Evolutionary conservation across 2,113 vertebrate genomes (phyloP), one percentile per base, ranked within the genome.

Genomic region (Labeo rohita): DNA sequence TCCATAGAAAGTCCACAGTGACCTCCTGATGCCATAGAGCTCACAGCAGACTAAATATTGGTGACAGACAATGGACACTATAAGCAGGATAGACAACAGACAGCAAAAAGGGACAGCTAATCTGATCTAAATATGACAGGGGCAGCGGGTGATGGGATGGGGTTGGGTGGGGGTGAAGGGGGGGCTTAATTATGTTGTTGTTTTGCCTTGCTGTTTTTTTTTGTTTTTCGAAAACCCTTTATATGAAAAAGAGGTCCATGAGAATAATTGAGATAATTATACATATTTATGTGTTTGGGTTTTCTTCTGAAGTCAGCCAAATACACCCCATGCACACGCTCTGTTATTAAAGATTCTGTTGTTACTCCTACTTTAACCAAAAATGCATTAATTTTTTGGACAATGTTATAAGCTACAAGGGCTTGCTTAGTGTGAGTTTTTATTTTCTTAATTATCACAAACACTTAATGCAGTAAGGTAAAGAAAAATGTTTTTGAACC

Each of bases 81-180:
- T 88, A 78, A 84, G 72, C 54, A 47, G 79, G 61, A 85, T 49
- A 86, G 82, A 89, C 83, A 90, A 84, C 87, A 87, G 79, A 63
- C 85, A 68, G 84, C 70, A 65, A 43, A 61, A 70, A 87, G 75
- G 77, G 78, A 59, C 47, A 81, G 80, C 80, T 90, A 89, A 91
- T 90, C 81, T 87, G 78, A 88, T 88, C 76, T 85, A 36, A 82
- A 89, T 85, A 87, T 85, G 85, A 80, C 87, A 87, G 54, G 73
- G 76, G 21, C 13, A 59, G 63, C 47, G 78, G 28, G 43, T 12
- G 61, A 13, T 61, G 66, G 80, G 54, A 49, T 74, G 63, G 75
- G 72, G 18, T 39, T 52, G 43, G 18, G 63, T 43, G 47, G 15
- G 43, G 47, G 80, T 34, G 47, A 13, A 15, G n/a, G 80, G 56